Conservation (phyloP, 2,888 invertebrate genomes). For the Formica aserva region DNA sequence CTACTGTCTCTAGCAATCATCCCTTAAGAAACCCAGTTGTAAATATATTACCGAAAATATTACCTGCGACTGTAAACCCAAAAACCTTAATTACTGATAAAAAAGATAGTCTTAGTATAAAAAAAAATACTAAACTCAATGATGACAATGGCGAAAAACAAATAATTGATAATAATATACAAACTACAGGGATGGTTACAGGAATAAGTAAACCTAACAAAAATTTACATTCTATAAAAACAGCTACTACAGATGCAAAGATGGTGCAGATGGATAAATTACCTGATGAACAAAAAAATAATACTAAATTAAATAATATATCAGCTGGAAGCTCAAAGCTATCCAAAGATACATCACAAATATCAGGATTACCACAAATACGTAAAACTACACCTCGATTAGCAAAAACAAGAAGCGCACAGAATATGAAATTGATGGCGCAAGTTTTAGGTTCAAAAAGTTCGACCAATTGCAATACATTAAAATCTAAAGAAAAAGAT, state of each 20-base stretch:
- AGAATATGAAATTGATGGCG: conserved; percentile 84
- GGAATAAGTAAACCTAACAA: conserved; percentile 27
- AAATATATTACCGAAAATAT: conserved; percentile 77
- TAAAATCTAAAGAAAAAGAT: conserved; percentile 77
- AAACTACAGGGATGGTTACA: not conserved
- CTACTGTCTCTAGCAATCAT: conserved; percentile 61
- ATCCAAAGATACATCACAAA: conserved; percentile 54
- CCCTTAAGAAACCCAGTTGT: conserved; percentile 77
- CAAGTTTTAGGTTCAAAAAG: conserved; percentile 81
- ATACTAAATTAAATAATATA: conserved; percentile 31
- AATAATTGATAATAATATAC: not conserved
- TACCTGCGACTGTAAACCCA: conserved; percentile 50
- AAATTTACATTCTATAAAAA: conserved; percentile 2
- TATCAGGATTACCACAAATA: conserved; percentile 75
- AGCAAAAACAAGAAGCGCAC: conserved; percentile 84
- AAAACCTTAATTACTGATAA: conserved; percentile 41
- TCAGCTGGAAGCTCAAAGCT: conserved; percentile 45
- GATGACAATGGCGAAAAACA: not conserved
- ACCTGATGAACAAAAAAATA: conserved; percentile 19
- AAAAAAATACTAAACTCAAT: conserved; percentile 12
- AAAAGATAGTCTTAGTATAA: not conserved
- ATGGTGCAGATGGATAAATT: conserved; percentile 16
- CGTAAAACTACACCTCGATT: conserved; percentile 83
- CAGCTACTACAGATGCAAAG: conserved; percentile 8
- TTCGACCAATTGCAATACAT: conserved; percentile 72